Conservation (phyloP, 2,797 vertebrate genomes). For the Sebastes minor region DNA sequence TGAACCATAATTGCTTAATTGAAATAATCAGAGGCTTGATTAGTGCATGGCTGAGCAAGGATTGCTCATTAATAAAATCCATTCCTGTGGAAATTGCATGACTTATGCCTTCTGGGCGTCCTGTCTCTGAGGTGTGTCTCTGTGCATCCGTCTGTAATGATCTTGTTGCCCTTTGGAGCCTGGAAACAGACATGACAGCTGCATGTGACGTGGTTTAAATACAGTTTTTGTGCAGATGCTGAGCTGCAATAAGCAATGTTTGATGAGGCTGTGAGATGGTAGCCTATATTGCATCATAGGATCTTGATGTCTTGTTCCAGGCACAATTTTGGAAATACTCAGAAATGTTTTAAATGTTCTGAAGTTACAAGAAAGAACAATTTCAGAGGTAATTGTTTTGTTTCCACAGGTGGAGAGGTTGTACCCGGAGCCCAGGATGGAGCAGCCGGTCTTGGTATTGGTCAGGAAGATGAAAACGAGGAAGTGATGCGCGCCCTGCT, state of each 20-base stretch:
- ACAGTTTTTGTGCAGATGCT: background rate
- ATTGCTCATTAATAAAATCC: constrained; percentile 44
- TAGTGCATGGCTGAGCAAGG: constrained; percentile 39
- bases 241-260: background rate
- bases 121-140: constrained; percentile 22
- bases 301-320: background rate
- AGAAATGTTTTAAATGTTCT: background rate
- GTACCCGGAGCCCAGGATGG: constrained; percentile 82
- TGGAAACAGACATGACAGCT: background rate
- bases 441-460: constrained; percentile 69
- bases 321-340: background rate
- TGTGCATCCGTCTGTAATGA: constrained; percentile 7
- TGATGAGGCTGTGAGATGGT: background rate
- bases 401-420: constrained; percentile 79
- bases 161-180: background rate
- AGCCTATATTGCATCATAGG: background rate
- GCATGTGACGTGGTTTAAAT: background rate
- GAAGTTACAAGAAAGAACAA: background rate
- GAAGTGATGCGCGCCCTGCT: constrained; percentile 98
- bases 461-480: constrained; percentile 88
- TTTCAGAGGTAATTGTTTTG: background rate
- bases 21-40: constrained; percentile 64
- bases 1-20: constrained; percentile 56
- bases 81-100: constrained; percentile 48
- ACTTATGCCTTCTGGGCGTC: constrained; percentile 13